Evolutionary conservation across 2,888 invertebrate genomes (phyloP), one percentile per base, ranked within the genome.

Genomic region (Priocnemis perturbator): DNA sequence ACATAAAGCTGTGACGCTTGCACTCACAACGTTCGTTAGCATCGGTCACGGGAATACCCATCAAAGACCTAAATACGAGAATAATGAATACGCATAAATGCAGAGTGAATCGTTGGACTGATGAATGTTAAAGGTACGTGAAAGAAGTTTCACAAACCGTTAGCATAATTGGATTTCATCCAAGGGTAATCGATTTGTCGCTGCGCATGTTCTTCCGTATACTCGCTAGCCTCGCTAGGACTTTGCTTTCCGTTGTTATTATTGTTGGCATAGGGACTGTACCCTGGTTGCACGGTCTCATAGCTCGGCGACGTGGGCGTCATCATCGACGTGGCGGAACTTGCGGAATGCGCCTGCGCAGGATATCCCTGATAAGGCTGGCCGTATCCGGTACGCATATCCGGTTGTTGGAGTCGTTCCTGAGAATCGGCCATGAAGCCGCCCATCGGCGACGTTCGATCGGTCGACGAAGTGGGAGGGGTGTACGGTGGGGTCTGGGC

Each of bases 161-260:
- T 80, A 0, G 78, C 67, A 60, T 74, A 74, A 64, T 74, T 81
- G 9, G 86, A 81, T 58, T 83, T 87, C 87, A 88, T 86, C 87
- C 87, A 87, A 0, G 86, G 82, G 69, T 83, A 87, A 62, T 85
- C 81, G 23, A 80, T 69, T n/a, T 67, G 74, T 53, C 72, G 47
- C 0, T 52, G 68, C 0, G 21, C 4, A 30, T 77, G 76, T 9
- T 83, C 79, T 1, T 83, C 79, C 3, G 55, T 66, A 47, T 73
- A 77, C 5, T 84, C 80, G 59, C 71, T 73, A 3, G 30, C 69
- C 5, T 73, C 80, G 14, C 65, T 66, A 0, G 81, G 69, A 45
- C 75, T 78, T 3, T 50, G 69, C 44, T 78, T 81, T 0, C 74
- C 78, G 52, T 76, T 76, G 47, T 82, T 77, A 37, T 79, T 74